These are phyloP conservation scores for Gallinago nigripennis DNA, from an alignment of 2,797 vertebrate species.

Conservation along the genomic window DNA sequence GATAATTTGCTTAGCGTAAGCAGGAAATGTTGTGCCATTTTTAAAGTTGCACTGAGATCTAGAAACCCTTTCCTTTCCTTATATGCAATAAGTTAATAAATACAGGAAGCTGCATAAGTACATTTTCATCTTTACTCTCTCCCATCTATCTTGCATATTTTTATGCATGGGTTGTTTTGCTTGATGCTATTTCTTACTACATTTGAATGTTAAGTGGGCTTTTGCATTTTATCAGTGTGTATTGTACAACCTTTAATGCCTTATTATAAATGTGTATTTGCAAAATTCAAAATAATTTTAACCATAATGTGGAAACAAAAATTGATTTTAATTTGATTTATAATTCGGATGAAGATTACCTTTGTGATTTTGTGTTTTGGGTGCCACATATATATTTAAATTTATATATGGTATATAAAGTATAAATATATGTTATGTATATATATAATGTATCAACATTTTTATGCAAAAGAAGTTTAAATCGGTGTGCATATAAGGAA, in stretches of 20 bases:
- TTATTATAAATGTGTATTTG: constrained; percentile 16
- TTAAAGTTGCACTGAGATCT: background rate
- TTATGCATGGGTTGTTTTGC: constrained; percentile 33
- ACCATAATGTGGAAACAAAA: background rate
- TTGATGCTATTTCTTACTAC: background rate
- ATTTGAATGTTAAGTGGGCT: constrained; percentile 25
- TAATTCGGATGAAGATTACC: background rate
- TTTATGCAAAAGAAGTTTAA: background rate
- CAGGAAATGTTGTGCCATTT: background rate
- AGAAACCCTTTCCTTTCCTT: background rate
- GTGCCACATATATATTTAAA: background rate
- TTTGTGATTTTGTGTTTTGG: background rate
- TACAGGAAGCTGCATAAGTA: constrained; percentile 10
- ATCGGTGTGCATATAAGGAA: background rate
- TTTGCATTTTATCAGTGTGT: constrained; percentile 3
- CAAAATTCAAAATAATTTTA: constrained; percentile 15
- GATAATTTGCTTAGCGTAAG: background rate
- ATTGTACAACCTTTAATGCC: constrained; percentile 31
- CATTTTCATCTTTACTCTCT: background rate
- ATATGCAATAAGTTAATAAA: constrained; percentile 2
- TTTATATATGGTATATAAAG: background rate
- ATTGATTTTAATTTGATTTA: background rate
- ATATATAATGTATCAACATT: background rate
- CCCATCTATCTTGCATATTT: constrained; percentile 1
- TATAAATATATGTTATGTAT: background rate